These are phyloP conservation scores for Mormyrops attenuatus DNA, from an alignment of 2,797 vertebrate genomes.

Conservation along the genomic window DNA sequence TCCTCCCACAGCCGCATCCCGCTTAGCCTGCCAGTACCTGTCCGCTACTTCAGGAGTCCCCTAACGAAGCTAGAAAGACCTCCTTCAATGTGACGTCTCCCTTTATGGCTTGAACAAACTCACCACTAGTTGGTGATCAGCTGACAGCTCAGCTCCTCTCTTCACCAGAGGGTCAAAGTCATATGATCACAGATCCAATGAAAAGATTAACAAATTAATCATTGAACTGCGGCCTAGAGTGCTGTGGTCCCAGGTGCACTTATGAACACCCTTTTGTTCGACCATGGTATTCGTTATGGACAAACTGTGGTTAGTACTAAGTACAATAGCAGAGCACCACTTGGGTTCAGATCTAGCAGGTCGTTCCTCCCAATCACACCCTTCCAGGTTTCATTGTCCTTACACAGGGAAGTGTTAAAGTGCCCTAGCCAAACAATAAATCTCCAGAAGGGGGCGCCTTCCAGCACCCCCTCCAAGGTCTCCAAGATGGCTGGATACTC, in stretches of 20 bases:
- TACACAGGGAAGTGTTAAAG: background rate
- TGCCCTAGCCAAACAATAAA: background rate
- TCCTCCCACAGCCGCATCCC: background rate
- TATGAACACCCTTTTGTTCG: too few species aligned
- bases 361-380: background rate
- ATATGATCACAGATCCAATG: background rate
- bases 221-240: too few species aligned
- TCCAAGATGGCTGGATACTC: background rate
- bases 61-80: background rate
- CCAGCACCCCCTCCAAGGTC: background rate
- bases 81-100: background rate
- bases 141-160: background rate
- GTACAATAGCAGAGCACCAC: background rate
- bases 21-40: background rate
- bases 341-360: background rate
- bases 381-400: background rate
- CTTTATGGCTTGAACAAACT: background rate
- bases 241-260: too few species aligned
- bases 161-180: background rate
- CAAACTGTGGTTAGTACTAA: background rate
- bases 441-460: background rate
- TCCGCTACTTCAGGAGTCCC: background rate
- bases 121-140: background rate
- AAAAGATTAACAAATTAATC: too few species aligned
- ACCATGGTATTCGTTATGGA: background rate